Evolutionary conservation across 1,140 invertebrate genomes (phyloP).

Genomic region (Musca domestica): DNA sequence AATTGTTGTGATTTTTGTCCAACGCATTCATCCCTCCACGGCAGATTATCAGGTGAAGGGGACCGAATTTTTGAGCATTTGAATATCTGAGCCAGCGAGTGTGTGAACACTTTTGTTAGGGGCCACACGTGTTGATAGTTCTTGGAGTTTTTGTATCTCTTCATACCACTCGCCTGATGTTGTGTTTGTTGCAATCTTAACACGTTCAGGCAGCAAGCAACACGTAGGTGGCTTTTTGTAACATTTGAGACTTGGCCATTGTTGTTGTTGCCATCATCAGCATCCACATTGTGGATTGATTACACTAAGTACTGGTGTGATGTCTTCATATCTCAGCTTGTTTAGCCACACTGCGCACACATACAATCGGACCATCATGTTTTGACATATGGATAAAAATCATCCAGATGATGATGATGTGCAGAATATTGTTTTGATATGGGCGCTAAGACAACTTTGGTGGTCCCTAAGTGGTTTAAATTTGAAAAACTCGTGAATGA

Average conservation of each 20-base stretch:
- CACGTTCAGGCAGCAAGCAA: neutral
- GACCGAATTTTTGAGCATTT: neutral
- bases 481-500: neutral
- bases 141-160: slow-evolving; percentile 4
- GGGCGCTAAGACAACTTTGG: neutral
- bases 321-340: neutral
- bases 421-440: neutral
- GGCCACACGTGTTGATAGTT: slow-evolving; percentile 17
- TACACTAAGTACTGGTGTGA: slow-evolving; percentile 14
- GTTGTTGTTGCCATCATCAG: neutral
- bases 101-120: neutral
- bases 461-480: slow-evolving; percentile 9
- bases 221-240: slow-evolving; percentile 8
- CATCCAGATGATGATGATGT: neutral
- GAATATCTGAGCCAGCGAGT: neutral
- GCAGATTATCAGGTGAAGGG: neutral
- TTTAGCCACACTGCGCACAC: neutral
- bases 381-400: neutral
- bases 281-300: neutral
- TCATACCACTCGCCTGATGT: neutral
- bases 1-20: neutral
- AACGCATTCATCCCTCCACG: neutral
- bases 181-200: neutral
- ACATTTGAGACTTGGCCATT: neutral
- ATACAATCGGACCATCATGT: neutral